A percentile compares a stretch with the other conserved stretches of the same genome.
phyloP scores from a whole-genome alignment of 2,113 vertebrate species.

The Cromileptes altivelis region DNA sequence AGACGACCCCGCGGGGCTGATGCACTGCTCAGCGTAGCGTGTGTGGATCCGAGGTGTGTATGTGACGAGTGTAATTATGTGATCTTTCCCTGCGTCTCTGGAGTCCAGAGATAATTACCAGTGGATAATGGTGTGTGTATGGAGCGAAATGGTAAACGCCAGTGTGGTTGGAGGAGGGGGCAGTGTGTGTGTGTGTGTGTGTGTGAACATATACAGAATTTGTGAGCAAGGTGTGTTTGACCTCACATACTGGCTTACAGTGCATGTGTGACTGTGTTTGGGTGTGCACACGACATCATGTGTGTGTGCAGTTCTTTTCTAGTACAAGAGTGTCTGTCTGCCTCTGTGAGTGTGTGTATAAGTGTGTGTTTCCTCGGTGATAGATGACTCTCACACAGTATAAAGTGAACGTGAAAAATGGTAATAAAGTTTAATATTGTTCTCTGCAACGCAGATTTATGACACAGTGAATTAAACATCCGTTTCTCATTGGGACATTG shows the following conservation, averaged over 20 bases:
- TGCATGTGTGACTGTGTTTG: too few relatives aligned
- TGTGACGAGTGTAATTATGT: slow-evolving; percentile 45
- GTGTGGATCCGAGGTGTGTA: slow-evolving; percentile 28
- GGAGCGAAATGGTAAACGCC: neutral
- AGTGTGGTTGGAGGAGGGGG: neutral
- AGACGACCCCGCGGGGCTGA: neutral
- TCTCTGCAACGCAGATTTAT: slow-evolving; percentile 68
- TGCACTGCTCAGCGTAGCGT: neutral
- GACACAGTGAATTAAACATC: slow-evolving; percentile 75
- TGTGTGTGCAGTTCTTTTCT: neutral
- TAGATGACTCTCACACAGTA: slow-evolving; percentile 50
- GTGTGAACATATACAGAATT: too few relatives aligned
- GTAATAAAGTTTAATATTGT: slow-evolving; percentile 71
- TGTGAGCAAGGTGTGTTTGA: neutral
- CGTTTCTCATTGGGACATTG: slow-evolving; percentile 69
- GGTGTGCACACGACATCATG: neutral
- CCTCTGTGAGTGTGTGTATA: neutral
- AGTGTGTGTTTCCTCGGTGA: slow-evolving; percentile 38
- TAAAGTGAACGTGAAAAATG: slow-evolving; percentile 70
- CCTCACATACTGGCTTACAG: neutral
- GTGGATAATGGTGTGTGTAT: slow-evolving; percentile 12
- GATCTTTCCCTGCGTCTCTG: slow-evolving; percentile 19
- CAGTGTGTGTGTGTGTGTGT: neutral
- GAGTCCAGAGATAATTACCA: slow-evolving; percentile 42
- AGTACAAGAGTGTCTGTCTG: neutral